phyloP scores from a whole-genome alignment of 1,140 invertebrate species.

The Chionoecetes opilio region DNA sequence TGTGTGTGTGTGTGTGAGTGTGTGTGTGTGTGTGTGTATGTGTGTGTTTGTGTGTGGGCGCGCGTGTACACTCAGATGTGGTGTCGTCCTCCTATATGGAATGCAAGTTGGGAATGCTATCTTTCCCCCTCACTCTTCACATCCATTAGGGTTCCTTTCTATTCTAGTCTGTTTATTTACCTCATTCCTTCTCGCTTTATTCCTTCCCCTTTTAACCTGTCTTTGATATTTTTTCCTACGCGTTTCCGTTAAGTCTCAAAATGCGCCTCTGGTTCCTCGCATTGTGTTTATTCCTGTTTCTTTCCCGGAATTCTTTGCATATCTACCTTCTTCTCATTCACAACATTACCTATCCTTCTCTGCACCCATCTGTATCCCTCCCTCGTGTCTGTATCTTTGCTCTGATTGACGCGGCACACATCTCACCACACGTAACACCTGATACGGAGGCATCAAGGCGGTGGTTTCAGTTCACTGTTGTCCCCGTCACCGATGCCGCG shows the following conservation, averaged over 20 bases:
- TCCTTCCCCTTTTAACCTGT: not conserved
- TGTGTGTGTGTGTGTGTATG: slow-evolving; percentile 50
- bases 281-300: not conserved
- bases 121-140: not conserved
- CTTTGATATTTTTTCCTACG: not conserved
- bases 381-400: not conserved
- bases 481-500: not conserved
- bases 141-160: not conserved
- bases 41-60: slow-evolving; percentile 46
- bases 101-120: not conserved
- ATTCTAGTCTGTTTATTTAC: not conserved
- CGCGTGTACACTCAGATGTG: not conserved
- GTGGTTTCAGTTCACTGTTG: not conserved
- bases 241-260: not conserved
- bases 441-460: not conserved
- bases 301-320: not conserved
- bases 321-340: not conserved
- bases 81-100: too few relatives aligned
- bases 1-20: not conserved
- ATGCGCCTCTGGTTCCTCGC: not conserved
- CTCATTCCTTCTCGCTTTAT: not conserved
- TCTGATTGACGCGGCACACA: not conserved
- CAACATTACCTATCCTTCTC: not conserved
- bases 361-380: not conserved
- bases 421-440: too few relatives aligned